Base-by-base conservation (phyloP, 2,888 invertebrate species). In the Salticus scenicus region DNA sequence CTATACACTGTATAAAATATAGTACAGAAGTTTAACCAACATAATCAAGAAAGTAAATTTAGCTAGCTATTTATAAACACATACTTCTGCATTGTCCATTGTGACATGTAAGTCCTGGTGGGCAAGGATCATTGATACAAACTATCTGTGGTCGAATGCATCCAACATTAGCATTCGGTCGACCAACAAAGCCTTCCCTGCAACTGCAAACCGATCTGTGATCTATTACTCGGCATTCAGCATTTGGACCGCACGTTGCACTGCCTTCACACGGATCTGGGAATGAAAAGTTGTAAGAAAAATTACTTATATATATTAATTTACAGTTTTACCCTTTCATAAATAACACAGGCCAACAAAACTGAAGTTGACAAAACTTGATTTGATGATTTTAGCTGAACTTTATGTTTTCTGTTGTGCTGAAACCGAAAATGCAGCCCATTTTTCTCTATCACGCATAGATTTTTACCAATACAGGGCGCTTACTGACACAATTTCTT, bases 201-300 rank as follows among this genome's bases (percentile, higher is more conserved):
- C 97, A 97, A 87, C 94, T 93, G 90, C 97, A 97, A 74, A 93
- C 93, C 0, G 95, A 95, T 67, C 93, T 93, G 91, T 97, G 97
- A 89, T 95, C 94, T 79, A 93, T 92, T 85, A 96, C 94, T 83
- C 94, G 91, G 91, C 97, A 97, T 90, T 96, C 96, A 33, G 97
- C 94, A 91, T 97, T 97, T 1, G 94, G 93, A 78, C 96, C 96
- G 92, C 97, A 97, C 87, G 93, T 92, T 0, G 94, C 93, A 89
- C 93, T 93, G 88, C 94, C 94, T 89, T 95, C 94, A 91, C 97
- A 97, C 37, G 95, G 95, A 92, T 96, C 94, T 93, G 89, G 4
- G 1, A 17, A 57, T 24, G 24, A 24, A 24, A 57, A 57, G 24
- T 1, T 37, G 4, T 37, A 7, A 37, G 37, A 37, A 37, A n/a